Evolutionary conservation across 2,888 invertebrate species (phyloP).

Genomic region (Erebia aethiops): DNA sequence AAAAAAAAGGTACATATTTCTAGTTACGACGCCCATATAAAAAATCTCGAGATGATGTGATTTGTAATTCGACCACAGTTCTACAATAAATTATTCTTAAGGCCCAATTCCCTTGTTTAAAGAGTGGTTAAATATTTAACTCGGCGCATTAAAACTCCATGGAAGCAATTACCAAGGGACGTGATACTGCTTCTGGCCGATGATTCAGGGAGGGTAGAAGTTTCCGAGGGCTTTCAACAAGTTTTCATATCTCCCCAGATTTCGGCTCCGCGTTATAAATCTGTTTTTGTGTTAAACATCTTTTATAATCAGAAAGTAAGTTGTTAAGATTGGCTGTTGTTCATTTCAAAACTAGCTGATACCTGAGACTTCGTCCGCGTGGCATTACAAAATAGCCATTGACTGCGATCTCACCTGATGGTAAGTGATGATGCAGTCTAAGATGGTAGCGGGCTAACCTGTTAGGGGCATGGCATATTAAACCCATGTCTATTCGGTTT

Average conservation of each 20-base stretch:
- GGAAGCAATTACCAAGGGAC: background rate
- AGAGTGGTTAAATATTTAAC: background rate
- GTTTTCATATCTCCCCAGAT: slow-evolving; percentile 3
- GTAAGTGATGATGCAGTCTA: too few relatives aligned
- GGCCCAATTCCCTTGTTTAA: background rate
- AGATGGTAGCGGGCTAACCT: too few relatives aligned
- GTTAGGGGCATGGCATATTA: too few relatives aligned
- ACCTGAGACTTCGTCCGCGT: background rate
- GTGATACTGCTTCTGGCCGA: background rate
- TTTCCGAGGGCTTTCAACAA: background rate
- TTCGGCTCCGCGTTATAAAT: background rate
- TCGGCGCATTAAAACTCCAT: background rate
- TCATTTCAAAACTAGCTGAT: background rate
- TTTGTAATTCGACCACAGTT: too few relatives aligned
- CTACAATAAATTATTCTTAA: background rate
- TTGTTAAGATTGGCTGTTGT: background rate
- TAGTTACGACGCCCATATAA: too few relatives aligned
- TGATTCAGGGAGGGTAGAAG: background rate
- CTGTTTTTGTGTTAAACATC: background rate
- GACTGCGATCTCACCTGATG: too few relatives aligned
- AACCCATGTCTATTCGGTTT: too few relatives aligned
- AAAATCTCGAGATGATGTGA: too few relatives aligned
- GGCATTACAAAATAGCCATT: too few relatives aligned
- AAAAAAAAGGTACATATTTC: too few relatives aligned
- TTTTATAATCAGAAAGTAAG: background rate